Conservation (phyloP, 2,888 invertebrate genomes). For the Perizoma affinitatum region DNA sequence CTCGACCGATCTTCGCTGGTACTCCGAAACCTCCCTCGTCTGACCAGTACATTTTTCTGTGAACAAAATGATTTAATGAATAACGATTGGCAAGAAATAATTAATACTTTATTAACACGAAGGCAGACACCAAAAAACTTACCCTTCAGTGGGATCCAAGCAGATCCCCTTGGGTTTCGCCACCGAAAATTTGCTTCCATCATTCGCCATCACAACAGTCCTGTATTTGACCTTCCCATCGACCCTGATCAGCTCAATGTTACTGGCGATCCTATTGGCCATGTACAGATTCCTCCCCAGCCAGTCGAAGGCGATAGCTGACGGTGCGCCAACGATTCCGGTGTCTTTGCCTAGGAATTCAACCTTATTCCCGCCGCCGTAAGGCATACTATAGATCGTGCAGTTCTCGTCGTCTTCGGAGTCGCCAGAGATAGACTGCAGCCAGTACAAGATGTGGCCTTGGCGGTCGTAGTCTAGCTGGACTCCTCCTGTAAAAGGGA, state of each 20-base stretch:
- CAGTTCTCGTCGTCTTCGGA: conserved; percentile 92
- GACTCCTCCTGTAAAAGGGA: conserved; percentile 85
- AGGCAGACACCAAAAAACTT: neutral
- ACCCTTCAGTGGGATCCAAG: conserved; percentile 96
- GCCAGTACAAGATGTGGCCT: conserved; percentile 93
- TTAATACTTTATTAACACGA: neutral
- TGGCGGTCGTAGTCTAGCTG: conserved; percentile 96
- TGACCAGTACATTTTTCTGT: conserved; percentile 95
- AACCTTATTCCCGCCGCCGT: conserved; percentile 90
- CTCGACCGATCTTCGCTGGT: conserved; percentile 93
- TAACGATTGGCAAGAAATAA: neutral
- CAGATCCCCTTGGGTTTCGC: conserved; percentile 94
- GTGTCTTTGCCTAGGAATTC: conserved; percentile 92
- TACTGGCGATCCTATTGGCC: conserved; percentile 94
- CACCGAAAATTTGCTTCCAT: conserved; percentile 93
- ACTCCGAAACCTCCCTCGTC: conserved; percentile 97
- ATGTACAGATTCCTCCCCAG: conserved; percentile 97
- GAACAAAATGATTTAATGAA: conserved; percentile 36
- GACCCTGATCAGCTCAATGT: conserved; percentile 94
- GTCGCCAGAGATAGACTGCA: conserved; percentile 87
- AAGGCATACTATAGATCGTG: conserved; percentile 92
- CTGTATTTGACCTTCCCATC: conserved; percentile 94
- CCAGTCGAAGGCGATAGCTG: conserved; percentile 98
- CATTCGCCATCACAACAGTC: conserved; percentile 94
- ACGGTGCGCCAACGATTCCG: conserved; percentile 96